Percentiles rank a stretch among this genome's conserved stretches.
These are phyloP conservation scores for Temnothorax unifasciatus DNA, from an alignment of 2,888 invertebrate genomes.

Conservation along the genomic window DNA sequence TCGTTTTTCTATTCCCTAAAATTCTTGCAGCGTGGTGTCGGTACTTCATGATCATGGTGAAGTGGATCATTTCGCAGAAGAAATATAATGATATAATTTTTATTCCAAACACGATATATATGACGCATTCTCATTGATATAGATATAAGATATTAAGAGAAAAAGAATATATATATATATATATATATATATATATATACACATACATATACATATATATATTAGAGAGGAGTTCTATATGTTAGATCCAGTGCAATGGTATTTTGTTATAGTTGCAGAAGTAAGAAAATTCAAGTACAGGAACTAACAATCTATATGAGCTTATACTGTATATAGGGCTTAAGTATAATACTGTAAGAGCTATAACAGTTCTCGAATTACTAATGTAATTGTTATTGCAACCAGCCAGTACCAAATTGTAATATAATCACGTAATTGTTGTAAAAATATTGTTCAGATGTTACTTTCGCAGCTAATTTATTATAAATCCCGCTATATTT, in stretches of 20 bases:
- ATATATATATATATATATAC: not conserved
- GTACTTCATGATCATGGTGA: slow-evolving; percentile 14
- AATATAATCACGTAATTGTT: slow-evolving; percentile 63
- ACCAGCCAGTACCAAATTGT: slow-evolving; percentile 67
- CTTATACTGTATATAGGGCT: slow-evolving; percentile 71
- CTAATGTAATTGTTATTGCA: slow-evolving; percentile 65
- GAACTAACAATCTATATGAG: slow-evolving; percentile 64
- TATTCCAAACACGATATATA: slow-evolving; percentile 8
- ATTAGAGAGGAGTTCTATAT: not conserved
- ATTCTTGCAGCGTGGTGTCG: slow-evolving; percentile 17
- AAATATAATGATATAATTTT: slow-evolving; percentile 29
- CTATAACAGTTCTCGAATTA: slow-evolving; percentile 55
- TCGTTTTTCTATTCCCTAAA: slow-evolving; percentile 16
- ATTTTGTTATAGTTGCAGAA: slow-evolving; percentile 46
- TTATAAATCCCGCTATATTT: slow-evolving; percentile 54
- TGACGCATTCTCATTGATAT: slow-evolving; percentile 7
- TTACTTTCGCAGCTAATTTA: slow-evolving; percentile 54
- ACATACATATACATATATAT: not conserved
- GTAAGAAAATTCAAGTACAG: slow-evolving; percentile 37
- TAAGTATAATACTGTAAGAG: slow-evolving; percentile 58
- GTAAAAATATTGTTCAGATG: slow-evolving; percentile 56
- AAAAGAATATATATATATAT: not conserved
- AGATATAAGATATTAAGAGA: slow-evolving; percentile 28
- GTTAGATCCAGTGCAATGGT: slow-evolving; percentile 45
- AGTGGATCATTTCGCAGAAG: not conserved